Conservation (phyloP, 2,797 vertebrate species). For the Etheostoma nigrum region DNA sequence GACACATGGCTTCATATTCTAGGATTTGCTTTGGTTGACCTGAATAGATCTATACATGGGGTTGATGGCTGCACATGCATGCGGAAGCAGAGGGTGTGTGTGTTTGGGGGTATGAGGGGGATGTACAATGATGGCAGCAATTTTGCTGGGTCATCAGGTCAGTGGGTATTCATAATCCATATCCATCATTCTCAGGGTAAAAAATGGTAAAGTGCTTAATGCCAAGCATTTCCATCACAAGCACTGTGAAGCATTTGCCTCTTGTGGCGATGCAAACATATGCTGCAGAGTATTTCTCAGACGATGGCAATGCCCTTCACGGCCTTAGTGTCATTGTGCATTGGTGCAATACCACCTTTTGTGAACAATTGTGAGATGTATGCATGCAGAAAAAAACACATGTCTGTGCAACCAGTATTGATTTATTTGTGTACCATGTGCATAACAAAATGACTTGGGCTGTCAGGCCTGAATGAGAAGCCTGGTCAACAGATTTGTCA, state of each 20-base stretch:
- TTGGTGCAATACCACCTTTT: slow-evolving; percentile 6
- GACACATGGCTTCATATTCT: slow-evolving; percentile 2
- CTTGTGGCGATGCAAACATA: slow-evolving; percentile 37
- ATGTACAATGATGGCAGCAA: slow-evolving; percentile 22
- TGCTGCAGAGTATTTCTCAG: slow-evolving; percentile 7
- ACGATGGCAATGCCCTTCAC: slow-evolving; percentile 2
- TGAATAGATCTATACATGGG: slow-evolving; percentile 6
- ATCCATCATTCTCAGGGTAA: slow-evolving; percentile 66
- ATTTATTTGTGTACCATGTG: slow-evolving; percentile 31
- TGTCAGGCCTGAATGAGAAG: slow-evolving; percentile 24
- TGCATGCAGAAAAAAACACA: slow-evolving; percentile 6
- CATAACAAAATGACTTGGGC: slow-evolving; percentile 41
- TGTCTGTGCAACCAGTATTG: slow-evolving; percentile 7
- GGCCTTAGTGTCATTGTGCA: slow-evolving; percentile 4
- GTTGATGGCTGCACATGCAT: not conserved
- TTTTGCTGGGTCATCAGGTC: slow-evolving; percentile 71
- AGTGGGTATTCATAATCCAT: slow-evolving; percentile 69
- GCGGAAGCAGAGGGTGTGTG: not conserved
- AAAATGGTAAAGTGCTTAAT: slow-evolving; percentile 73
- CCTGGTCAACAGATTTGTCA: slow-evolving; percentile 18
- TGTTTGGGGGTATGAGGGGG: not conserved
- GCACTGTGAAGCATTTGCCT: slow-evolving; percentile 46
- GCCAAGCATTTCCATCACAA: slow-evolving; percentile 54
- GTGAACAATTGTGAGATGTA: not conserved
- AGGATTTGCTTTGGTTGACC: slow-evolving; percentile 12